phyloP scores from a whole-genome alignment of 1,140 invertebrate species.

The Hypothenemus hampei region DNA sequence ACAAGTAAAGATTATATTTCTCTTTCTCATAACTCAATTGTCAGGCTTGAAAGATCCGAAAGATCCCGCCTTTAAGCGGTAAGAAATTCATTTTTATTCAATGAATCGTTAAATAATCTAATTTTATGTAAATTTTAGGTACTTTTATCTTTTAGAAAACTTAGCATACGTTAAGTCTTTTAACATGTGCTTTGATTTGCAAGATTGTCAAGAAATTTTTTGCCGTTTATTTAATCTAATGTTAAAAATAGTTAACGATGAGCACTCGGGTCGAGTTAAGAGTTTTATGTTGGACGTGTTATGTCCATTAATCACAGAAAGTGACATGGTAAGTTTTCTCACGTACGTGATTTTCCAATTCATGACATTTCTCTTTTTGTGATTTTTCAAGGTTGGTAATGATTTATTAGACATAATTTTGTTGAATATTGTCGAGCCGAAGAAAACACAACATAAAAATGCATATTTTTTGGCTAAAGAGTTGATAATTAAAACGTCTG shows the following conservation, averaged over 20 bases:
- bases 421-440: conserved; percentile 93
- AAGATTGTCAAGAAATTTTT: conserved; percentile 96
- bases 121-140: conserved; percentile 49
- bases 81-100: conserved; percentile 4
- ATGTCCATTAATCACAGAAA: conserved; percentile 89
- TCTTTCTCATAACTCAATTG: conserved; percentile 94
- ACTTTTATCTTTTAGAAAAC: conserved; percentile 94
- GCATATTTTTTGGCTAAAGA: conserved; percentile 89
- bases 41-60: conserved; percentile 92
- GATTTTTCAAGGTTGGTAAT: conserved; percentile 49
- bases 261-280: conserved; percentile 93
- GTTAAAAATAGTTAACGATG: conserved; percentile 94
- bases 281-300: conserved; percentile 95
- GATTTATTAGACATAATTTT: conserved; percentile 92
- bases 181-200: conserved; percentile 97
- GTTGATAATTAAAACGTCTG: conserved; percentile 82
- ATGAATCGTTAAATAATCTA: too few relatives aligned
- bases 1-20: conserved; percentile 90
- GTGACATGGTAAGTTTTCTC: conserved; percentile 75
- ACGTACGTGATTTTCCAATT: neutral
- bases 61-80: conserved; percentile 87
- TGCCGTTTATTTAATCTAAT: conserved; percentile 91
- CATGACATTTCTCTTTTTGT: neutral
- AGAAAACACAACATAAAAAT: conserved; percentile 85
- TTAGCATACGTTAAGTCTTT: conserved; percentile 97